Evolutionary conservation across 2,797 vertebrate genomes (phyloP).

Genomic region (Schizopygopsis pylzovi): DNA sequence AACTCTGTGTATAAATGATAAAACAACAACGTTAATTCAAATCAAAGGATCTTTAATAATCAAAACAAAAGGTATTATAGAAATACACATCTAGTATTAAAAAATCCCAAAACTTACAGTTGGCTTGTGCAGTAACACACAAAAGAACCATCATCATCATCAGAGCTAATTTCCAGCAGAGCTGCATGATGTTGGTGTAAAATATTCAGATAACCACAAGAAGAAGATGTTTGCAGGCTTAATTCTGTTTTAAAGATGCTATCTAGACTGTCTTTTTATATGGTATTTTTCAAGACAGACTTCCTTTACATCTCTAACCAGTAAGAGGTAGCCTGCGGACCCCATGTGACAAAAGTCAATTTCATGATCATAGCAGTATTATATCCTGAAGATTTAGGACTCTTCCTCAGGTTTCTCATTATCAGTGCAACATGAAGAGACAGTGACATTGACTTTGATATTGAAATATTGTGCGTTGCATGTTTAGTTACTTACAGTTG

Average conservation of each 20-base stretch:
- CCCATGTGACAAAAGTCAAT: constrained; percentile 14
- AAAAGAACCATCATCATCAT: constrained; percentile 33
- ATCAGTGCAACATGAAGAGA: background rate
- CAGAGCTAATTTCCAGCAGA: constrained; percentile 10
- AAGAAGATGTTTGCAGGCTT: background rate
- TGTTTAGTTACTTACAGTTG: constrained; percentile 57
- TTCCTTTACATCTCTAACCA: constrained; percentile 20
- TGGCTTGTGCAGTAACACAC: constrained; percentile 1
- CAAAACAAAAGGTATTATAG: background rate
- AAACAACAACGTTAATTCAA: background rate
- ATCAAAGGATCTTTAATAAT: background rate
- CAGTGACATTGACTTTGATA: background rate
- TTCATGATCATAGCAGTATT: constrained; percentile 7
- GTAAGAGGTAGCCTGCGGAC: background rate
- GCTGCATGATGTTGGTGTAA: constrained; percentile 9
- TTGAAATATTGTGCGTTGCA: background rate
- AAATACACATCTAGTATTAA: background rate
- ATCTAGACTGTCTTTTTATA: background rate
- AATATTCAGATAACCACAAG: background rate
- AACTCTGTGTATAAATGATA: background rate
- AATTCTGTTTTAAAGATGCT: background rate
- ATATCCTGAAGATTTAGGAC: background rate
- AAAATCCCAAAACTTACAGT: constrained; percentile 15
- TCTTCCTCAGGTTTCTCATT: background rate
- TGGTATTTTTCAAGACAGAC: background rate